These are phyloP conservation scores for Lanius collurio DNA, from an alignment of 2,113 vertebrate genomes.

Conservation along the genomic window DNA sequence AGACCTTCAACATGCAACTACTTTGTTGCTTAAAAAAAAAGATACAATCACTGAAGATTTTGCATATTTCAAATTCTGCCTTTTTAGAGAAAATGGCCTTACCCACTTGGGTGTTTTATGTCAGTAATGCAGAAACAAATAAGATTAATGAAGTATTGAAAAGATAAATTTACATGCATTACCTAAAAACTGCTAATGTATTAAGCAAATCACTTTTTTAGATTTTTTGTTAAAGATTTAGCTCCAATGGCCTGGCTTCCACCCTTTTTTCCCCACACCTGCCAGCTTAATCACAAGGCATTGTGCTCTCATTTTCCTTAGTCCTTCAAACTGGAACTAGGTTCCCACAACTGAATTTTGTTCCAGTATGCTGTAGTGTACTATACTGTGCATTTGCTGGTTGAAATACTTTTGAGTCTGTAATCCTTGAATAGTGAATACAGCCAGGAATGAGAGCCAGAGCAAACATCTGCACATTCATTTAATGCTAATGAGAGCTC, in stretches of 20 bases:
- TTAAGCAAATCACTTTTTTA: not conserved
- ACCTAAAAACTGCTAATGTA: not conserved
- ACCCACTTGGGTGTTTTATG: not conserved
- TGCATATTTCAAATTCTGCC: not conserved
- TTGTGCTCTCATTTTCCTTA: not conserved
- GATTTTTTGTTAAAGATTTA: not conserved
- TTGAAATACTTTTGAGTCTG: not conserved
- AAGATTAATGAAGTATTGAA: not conserved
- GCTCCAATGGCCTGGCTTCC: not conserved
- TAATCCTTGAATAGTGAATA: slow-evolving; percentile 2
- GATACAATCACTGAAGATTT: not conserved
- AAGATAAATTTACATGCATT: not conserved
- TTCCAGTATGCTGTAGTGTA: slow-evolving; percentile 17
- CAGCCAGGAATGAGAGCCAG: slow-evolving; percentile 7
- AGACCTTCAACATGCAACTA: not conserved
- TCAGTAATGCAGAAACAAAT: not conserved
- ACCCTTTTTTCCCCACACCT: not conserved
- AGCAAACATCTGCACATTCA: slow-evolving; percentile 36
- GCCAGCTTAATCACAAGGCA: not conserved
- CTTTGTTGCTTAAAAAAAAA: not conserved
- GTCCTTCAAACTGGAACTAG: slow-evolving; percentile 11
- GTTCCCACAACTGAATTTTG: not conserved
- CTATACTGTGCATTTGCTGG: not conserved
- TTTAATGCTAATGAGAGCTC: slow-evolving; percentile 58
- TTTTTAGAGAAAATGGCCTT: not conserved